Evolutionary conservation across 2,888 invertebrate species (phyloP).

Genomic region (Drosophila mercatorum): DNA sequence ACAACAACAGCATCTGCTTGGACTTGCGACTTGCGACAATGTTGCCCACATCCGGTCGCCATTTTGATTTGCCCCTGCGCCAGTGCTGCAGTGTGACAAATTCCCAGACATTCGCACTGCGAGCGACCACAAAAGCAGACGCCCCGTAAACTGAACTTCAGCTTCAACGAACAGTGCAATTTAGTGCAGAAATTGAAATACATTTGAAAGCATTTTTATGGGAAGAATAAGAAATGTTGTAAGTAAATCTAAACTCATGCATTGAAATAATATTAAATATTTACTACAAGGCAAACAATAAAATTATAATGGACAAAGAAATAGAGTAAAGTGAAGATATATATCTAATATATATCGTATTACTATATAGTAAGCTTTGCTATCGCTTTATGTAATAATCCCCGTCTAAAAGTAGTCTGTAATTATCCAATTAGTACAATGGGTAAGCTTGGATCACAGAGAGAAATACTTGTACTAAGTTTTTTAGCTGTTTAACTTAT

Average conservation of each 20-base stretch:
- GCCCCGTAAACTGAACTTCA: slow-evolving; percentile 45
- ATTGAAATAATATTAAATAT: too few species aligned
- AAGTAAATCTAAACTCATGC: too few species aligned
- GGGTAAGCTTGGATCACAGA: neutral
- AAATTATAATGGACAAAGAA: too few species aligned
- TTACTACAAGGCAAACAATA: too few species aligned
- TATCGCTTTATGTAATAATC: neutral
- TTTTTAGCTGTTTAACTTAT: neutral
- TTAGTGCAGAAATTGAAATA: too few species aligned
- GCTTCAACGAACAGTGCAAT: slow-evolving; percentile 46
- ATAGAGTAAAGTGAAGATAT: too few species aligned
- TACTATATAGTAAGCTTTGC: neutral
- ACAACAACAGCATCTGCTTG: slow-evolving; percentile 37
- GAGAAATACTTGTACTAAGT: neutral
- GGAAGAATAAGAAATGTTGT: too few species aligned
- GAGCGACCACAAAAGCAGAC: slow-evolving; percentile 41
- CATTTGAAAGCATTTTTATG: too few species aligned
- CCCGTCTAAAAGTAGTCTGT: neutral
- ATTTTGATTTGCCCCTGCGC: slow-evolving; percentile 49
- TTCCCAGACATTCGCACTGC: slow-evolving; percentile 49
- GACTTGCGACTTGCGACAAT: slow-evolving; percentile 49
- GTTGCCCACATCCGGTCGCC: slow-evolving; percentile 66
- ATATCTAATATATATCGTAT: too few species aligned
- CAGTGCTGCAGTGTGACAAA: slow-evolving; percentile 59
- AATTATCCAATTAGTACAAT: neutral